Base-by-base conservation (phyloP, 2,888 invertebrate species). In the Lasioglossum vierecki region DNA sequence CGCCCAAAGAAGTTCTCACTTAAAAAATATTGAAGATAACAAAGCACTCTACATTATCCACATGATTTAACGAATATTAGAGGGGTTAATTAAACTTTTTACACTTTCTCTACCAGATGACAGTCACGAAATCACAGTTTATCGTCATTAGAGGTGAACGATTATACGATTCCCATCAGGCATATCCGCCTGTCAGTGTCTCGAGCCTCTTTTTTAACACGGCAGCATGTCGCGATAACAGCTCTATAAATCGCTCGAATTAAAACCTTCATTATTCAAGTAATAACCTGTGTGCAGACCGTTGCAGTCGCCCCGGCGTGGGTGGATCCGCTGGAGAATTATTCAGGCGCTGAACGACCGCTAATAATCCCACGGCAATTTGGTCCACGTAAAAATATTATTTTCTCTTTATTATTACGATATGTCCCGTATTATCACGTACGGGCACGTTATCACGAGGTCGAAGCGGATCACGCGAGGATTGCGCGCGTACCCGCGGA, bases 391-490 rank as follows among this genome's bases (percentile, higher is more conserved):
- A 39, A 79, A 71, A 77, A 84, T 68, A 30, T 66, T 70, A 66
- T 75, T 79, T 72, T 74, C 74, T 46, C 57, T 72, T 60, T 76
- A 53, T 77, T 77, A 70, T 71, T 76, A 63, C 82, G 76, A 70
- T 57, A 79, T 41, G 79, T 74, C 44, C 39, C 66, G 63, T 18
- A 46, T 76, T 70, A 84, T 84, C 89, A 74, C 70, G 82, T 72
- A 71, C 53, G 79, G 68, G 18, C 76, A 66, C 85, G 81, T 86
- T 86, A 88, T 88, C 88, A 82, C 39, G 68, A 53, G 53, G 76
- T 41, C 68, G 77, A 46, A 60, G 76, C 79, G 82, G 88, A 92
- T 92, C 92, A 90, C 91, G 91, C 89, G 89, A 89, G 84, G 82
- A 88, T 91, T 89, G 90, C 88, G 88, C 79, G 72, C 73, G 22